A percentile compares a stretch with the other conserved stretches of the same genome.
phyloP scores from a whole-genome alignment of 2,113 vertebrate species.

The Arenaria interpres region DNA sequence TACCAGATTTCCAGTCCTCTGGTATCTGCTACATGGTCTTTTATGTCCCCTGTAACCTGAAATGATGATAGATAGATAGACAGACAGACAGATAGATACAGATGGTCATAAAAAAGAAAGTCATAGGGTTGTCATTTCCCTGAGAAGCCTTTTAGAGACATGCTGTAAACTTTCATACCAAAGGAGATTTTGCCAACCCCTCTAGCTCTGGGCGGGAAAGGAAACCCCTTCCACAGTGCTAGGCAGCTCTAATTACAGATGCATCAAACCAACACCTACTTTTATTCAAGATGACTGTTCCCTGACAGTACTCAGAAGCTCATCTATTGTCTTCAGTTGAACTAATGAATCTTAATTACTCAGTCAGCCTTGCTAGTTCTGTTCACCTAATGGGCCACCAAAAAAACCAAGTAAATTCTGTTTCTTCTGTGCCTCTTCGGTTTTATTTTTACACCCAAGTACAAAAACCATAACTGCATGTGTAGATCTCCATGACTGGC shows the following conservation, averaged over 20 bases:
- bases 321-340: not conserved
- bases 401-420: not conserved
- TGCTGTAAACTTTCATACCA: not conserved
- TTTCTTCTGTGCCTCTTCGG: not conserved
- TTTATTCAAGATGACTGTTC: not conserved
- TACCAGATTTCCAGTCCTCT: not conserved
- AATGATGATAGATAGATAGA: not conserved
- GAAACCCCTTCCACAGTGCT: not conserved
- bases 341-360: not conserved
- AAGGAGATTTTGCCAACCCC: not conserved
- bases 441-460: not conserved
- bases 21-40: not conserved
- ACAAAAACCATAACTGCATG: not conserved
- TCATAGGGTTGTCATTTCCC: not conserved
- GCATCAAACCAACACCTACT: not conserved
- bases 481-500: not conserved
- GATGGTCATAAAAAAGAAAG: not conserved
- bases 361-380: not conserved
- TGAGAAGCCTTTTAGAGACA: not conserved
- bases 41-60: not conserved
- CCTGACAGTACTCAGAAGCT: not conserved
- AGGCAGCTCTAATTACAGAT: not conserved
- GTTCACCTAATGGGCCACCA: not conserved
- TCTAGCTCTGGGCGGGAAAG: not conserved
- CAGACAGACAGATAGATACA: not conserved